phyloP scores from a whole-genome alignment of 2,113 vertebrate genomes.

The Epinephelus fuscoguttatus region DNA sequence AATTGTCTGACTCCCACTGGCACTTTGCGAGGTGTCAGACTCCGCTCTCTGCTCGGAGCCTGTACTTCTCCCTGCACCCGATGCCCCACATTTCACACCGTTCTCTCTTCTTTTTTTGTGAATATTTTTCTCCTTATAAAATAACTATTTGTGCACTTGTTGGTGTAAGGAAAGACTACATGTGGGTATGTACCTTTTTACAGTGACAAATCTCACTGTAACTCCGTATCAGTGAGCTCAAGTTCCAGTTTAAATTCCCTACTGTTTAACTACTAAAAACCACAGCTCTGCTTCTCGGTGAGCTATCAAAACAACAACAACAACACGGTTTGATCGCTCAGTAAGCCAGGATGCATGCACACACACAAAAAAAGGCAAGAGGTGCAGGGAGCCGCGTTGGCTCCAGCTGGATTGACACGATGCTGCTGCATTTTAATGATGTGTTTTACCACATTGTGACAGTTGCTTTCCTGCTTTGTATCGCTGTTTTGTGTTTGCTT shows the following conservation, averaged over 20 bases:
- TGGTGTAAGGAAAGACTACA: conserved; percentile 1
- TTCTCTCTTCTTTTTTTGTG: background rate
- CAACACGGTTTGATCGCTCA: conserved; percentile 10
- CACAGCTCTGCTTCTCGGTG: background rate
- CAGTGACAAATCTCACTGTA: background rate
- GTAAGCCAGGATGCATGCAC: background rate
- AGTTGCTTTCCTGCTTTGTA: background rate
- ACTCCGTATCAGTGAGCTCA: background rate
- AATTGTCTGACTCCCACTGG: conserved; percentile 75
- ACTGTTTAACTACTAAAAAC: background rate
- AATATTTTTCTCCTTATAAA: background rate
- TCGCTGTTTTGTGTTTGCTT: background rate
- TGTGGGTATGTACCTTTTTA: background rate
- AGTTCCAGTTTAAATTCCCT: background rate
- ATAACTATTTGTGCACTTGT: background rate
- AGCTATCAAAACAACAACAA: conserved; percentile 15
- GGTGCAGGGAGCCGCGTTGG: conserved; percentile 7
- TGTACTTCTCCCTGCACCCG: conserved; percentile 22
- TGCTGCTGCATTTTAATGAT: conserved; percentile 55
- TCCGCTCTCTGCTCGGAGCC: conserved; percentile 42
- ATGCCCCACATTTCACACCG: conserved; percentile 38
- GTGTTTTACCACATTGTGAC: conserved; percentile 25
- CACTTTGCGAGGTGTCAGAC: conserved; percentile 61
- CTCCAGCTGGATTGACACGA: conserved; percentile 28
- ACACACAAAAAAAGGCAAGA: background rate